Conservation (phyloP, 1,140 invertebrate genomes). For the Drosophila obscura region DNA sequence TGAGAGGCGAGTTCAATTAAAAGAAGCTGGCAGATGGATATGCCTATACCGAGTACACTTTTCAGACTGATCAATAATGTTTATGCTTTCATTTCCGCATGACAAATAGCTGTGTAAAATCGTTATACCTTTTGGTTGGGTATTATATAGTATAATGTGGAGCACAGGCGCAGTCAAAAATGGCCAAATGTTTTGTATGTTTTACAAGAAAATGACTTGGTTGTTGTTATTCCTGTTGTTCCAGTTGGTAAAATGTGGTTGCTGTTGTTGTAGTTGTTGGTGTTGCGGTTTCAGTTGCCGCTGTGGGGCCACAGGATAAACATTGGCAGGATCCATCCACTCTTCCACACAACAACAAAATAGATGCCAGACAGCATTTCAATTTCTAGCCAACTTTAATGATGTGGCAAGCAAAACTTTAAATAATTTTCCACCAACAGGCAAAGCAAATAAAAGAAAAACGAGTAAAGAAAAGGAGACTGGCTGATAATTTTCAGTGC, state of each 20-base stretch:
- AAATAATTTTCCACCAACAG: neutral
- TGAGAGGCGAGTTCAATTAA: no score
- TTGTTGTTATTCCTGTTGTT: constrained; percentile 26
- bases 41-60: no score
- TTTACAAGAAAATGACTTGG: constrained; percentile 49
- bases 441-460: neutral
- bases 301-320: constrained; percentile 44
- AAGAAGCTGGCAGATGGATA: no score
- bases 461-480: neutral
- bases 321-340: constrained; percentile 37
- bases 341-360: constrained; percentile 9
- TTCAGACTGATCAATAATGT: no score
- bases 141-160: constrained; percentile 15
- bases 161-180: constrained; percentile 33
- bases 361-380: constrained; percentile 1
- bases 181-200: constrained; percentile 49
- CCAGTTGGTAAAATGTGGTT: neutral
- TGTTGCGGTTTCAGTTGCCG: constrained; percentile 12
- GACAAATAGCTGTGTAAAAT: no score
- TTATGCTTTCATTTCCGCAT: no score
- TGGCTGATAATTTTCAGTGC: neutral
- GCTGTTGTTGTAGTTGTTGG: constrained; percentile 4
- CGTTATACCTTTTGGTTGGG: no score
- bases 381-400: constrained; percentile 15
- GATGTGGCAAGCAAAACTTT: neutral